Conservation (phyloP, 2,113 vertebrate genomes). For the Xenopus tropicalis region DNA sequence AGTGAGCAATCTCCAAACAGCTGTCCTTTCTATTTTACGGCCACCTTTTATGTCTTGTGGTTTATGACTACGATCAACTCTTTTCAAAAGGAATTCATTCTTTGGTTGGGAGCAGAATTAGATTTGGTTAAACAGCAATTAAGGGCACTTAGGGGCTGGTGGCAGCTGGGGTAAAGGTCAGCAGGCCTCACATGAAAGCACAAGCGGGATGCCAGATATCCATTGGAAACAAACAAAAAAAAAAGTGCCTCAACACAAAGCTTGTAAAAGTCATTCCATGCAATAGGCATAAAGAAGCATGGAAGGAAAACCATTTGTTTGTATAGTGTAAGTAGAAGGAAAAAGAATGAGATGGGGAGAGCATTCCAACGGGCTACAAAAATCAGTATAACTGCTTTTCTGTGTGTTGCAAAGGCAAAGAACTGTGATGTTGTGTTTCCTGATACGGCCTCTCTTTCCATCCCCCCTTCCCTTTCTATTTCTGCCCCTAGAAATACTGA, state of each 20-base stretch:
- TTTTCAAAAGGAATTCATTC: constrained; percentile 26
- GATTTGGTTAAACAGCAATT: constrained; percentile 40
- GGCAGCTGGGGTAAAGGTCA: constrained; percentile 33
- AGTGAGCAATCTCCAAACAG: constrained; percentile 17
- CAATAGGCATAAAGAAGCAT: neutral
- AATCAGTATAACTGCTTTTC: no score
- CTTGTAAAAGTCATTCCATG: neutral
- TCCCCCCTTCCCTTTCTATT: no score
- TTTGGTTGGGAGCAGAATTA: constrained; percentile 33
- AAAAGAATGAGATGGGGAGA: no score
- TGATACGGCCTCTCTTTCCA: no score
- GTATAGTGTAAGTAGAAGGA: no score
- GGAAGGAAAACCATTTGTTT: neutral
- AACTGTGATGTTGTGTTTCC: no score
- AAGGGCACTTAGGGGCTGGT: constrained; percentile 36
- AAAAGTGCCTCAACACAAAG: constrained; percentile 6
- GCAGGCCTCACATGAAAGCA: constrained; percentile 38
- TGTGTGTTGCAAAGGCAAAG: no score
- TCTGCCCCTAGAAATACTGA: no score
- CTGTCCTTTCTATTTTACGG: constrained; percentile 26
- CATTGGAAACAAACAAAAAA: neutral
- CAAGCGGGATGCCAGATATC: constrained; percentile 13
- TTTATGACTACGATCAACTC: constrained; percentile 19
- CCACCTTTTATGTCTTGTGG: constrained; percentile 17
- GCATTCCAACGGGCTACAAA: no score